Evolutionary conservation across 1,140 invertebrate genomes (phyloP), one percentile per base, ranked within the genome.

Genomic region (Drosophila pallidifrons): DNA sequence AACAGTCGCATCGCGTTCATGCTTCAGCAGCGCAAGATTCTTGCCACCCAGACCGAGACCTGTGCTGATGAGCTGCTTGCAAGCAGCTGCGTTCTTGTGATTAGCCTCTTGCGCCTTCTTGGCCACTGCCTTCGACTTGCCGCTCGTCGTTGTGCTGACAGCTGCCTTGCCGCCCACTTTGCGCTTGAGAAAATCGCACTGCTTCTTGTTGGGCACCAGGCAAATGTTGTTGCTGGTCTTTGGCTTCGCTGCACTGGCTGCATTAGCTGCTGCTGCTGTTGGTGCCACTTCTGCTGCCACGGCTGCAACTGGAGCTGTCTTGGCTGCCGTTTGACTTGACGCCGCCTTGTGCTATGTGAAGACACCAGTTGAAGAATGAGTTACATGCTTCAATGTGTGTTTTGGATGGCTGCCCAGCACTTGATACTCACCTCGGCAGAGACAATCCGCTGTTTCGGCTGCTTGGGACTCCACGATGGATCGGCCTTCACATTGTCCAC

Each of bases 391-490:
- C 66, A 65, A 43, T 63, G 8, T 64, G 13, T 49, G 20, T 25
- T 25, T 25, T 25, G 20, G 20, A 57, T 47, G 43, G 51, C 38
- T 51, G n/a, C 11, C 15, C 72, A 69, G 15, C 66, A 20, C 5
- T 43, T 61, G 13, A 6, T 47, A 71, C 82, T 77, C 46, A 92
- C 91, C 77, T 92, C 47, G 30, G 30, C n/a, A 25, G 25, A 8
- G 3, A 69, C 16, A 5, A 51, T 1, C 25, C 82, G 91, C 46
- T 38, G 35, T 38, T 91, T 91, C 2, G 43, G 16, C 8, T 69
- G 32, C 41, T 75, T 83, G 6, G 91, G 91, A 72, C 77, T 75
- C 91, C 91, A 92, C 10, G 91, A 92, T 7, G 91, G 91, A 76
- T 92, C 91, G 8, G 64, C 58, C 15, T 88, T 91, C 0, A 91